Conservation (phyloP, 2,888 invertebrate genomes). For the Luperina testacea region DNA sequence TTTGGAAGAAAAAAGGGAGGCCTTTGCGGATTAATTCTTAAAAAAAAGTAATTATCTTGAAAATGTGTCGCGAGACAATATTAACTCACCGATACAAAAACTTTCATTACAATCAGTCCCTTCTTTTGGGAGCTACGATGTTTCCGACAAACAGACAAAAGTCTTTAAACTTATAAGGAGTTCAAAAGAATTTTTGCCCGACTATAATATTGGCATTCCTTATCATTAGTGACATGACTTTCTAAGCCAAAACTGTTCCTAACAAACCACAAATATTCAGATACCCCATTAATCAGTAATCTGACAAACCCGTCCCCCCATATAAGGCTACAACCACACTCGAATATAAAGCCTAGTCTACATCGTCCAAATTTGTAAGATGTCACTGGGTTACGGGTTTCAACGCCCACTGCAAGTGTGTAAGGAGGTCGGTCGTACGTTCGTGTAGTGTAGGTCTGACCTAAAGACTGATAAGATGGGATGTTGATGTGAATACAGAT, state of each 20-base stretch:
- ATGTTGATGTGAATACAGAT: conserved; percentile 23
- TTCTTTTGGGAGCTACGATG: background rate
- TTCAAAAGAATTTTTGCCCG: background rate
- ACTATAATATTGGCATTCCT: background rate
- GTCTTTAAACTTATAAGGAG: background rate
- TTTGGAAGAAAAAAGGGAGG: too few relatives aligned
- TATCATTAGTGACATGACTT: conserved; percentile 9
- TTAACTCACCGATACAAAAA: background rate
- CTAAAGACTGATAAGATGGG: conserved; percentile 20
- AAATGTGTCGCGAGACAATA: background rate
- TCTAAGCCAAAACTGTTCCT: conserved; percentile 9
- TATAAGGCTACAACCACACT: conserved; percentile 29
- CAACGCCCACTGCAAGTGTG: conserved; percentile 61
- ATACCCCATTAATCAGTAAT: conserved; percentile 9
- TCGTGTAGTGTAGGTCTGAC: conserved; percentile 38
- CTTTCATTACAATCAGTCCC: background rate
- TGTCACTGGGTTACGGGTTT: conserved; percentile 63
- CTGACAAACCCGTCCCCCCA: conserved; percentile 8
- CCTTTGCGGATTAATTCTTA: too few relatives aligned
- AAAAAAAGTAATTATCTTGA: background rate
- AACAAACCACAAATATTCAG: conserved; percentile 15
- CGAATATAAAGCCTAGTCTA: conserved; percentile 9
- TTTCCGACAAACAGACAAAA: background rate
- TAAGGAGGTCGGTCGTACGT: conserved; percentile 43
- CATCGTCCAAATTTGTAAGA: conserved; percentile 34